These are phyloP conservation scores for Sthenelais limicola DNA, from an alignment of 2,888 invertebrate genomes.

Conservation along the genomic window DNA sequence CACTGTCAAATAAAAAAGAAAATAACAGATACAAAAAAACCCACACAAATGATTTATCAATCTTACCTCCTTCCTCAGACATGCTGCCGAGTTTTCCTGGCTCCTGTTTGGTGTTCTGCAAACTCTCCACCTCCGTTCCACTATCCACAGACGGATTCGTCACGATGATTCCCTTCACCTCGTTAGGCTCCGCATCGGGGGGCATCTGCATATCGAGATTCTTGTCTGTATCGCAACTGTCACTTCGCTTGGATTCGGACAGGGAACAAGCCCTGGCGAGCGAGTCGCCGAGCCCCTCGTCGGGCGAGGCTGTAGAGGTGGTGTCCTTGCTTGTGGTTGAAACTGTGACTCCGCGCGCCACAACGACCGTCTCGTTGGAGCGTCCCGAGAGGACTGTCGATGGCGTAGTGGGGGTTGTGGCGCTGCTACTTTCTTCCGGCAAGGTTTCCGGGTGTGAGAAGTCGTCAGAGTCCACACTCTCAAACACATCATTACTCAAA, in stretches of 20 bases:
- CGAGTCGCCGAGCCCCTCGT: conserved; percentile 68
- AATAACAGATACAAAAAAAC: no score
- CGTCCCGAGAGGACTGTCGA: conserved; percentile 36
- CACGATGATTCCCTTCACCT: conserved; percentile 60
- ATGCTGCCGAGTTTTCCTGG: conserved; percentile 40
- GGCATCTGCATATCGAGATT: conserved; percentile 41
- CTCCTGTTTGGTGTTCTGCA: not conserved
- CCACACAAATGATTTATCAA: not conserved
- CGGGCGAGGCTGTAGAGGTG: conserved; percentile 55
- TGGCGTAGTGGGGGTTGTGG: conserved; percentile 62
- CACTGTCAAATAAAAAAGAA: no score
- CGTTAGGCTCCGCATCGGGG: conserved; percentile 43
- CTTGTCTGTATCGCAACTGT: conserved; percentile 50
- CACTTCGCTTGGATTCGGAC: conserved; percentile 48
- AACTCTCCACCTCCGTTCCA: conserved; percentile 46
- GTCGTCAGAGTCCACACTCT: conserved; percentile 68
- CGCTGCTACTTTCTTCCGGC: conserved; percentile 52
- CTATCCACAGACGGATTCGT: conserved; percentile 74
- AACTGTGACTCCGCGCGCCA: conserved; percentile 6
- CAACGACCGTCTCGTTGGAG: not conserved
- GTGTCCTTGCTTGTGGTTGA: conserved; percentile 53
- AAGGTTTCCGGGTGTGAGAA: conserved; percentile 50
- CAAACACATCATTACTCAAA: conserved; percentile 74
- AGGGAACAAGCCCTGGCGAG: conserved; percentile 45
- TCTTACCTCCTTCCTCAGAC: conserved; percentile 46